Conservation (phyloP, 2,888 invertebrate species). For the Panopea generosa region DNA sequence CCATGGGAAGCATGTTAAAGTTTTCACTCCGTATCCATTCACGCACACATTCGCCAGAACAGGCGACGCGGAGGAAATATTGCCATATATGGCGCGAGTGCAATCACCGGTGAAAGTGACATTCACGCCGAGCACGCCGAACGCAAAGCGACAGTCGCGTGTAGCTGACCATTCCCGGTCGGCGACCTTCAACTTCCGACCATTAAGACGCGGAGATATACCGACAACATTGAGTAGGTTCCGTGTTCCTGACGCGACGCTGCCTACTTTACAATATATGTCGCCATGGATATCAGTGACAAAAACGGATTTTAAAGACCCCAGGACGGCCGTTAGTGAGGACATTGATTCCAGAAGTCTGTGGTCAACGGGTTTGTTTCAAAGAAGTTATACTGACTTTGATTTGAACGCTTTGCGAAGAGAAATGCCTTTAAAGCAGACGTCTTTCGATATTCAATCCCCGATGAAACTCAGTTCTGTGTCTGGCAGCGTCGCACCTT, state of each 20-base stretch:
- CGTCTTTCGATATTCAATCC: conserved; percentile 1
- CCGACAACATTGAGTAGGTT: conserved; percentile 17
- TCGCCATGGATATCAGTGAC: conserved; percentile 59
- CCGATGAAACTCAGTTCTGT: neutral
- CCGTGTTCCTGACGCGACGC: conserved; percentile 51
- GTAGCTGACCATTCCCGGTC: conserved; percentile 36
- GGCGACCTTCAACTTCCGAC: conserved; percentile 49
- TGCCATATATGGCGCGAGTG: conserved; percentile 47
- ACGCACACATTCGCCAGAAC: neutral
- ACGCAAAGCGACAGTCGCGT: conserved; percentile 41
- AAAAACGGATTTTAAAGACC: conserved; percentile 47
- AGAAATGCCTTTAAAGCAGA: neutral
- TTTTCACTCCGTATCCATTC: conserved; percentile 26
- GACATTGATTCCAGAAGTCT: neutral
- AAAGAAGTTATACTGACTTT: conserved; percentile 31
- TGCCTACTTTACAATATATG: conserved; percentile 43
- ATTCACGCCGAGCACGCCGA: conserved; percentile 29
- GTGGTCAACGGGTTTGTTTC: neutral
- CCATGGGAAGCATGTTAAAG: neutral
- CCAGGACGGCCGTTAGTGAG: conserved; percentile 17
- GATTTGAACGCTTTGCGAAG: neutral
- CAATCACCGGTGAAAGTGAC: conserved; percentile 52
- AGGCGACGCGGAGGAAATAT: conserved; percentile 25
- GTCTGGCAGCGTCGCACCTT: neutral
- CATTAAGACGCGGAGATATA: conserved; percentile 38